A percentile compares a stretch with the other conserved stretches of the same genome.
Evolutionary conservation across 2,888 invertebrate species (phyloP).

Genomic region (Cheilosia variabilis): DNA sequence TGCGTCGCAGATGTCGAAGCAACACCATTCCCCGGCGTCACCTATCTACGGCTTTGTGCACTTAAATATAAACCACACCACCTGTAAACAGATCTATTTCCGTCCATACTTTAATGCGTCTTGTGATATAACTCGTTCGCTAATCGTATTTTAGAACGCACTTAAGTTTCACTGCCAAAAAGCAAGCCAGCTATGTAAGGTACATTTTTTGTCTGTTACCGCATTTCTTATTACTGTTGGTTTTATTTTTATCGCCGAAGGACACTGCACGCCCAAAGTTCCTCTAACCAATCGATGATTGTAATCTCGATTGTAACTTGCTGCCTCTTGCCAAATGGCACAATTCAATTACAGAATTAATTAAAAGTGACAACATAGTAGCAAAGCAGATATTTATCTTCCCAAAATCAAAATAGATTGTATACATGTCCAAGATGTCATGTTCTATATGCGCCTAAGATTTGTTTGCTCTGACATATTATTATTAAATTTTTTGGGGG

Average conservation of each 20-base stretch:
- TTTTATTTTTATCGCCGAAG: slow-evolving; percentile 27
- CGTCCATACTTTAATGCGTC: slow-evolving; percentile 27
- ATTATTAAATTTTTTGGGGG: not conserved
- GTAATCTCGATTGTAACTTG: slow-evolving; percentile 9
- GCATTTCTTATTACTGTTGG: slow-evolving; percentile 14
- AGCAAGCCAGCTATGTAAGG: slow-evolving; percentile 42
- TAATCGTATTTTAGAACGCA: slow-evolving; percentile 42
- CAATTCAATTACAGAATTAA: slow-evolving; percentile 43
- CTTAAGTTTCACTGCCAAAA: slow-evolving; percentile 68
- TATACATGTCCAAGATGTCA: slow-evolving; percentile 45
- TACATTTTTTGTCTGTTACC: not conserved
- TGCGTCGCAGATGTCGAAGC: slow-evolving; percentile 48
- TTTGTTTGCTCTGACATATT: slow-evolving; percentile 26
- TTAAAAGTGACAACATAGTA: slow-evolving; percentile 7
- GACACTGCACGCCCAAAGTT: not conserved
- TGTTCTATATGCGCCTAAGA: slow-evolving; percentile 16
- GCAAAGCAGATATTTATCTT: slow-evolving; percentile 5
- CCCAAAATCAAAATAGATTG: slow-evolving; percentile 35
- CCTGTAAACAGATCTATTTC: slow-evolving; percentile 60
- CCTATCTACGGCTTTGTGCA: slow-evolving; percentile 19
- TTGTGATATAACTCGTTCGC: slow-evolving; percentile 31
- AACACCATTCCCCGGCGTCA: slow-evolving; percentile 15
- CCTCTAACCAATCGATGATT: slow-evolving; percentile 27
- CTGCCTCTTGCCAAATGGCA: slow-evolving; percentile 35
- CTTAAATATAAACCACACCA: slow-evolving; percentile 62